Evolutionary conservation across 1,140 invertebrate species (phyloP), one percentile per base, ranked within the genome.

Genomic region (Cydia strobilella): DNA sequence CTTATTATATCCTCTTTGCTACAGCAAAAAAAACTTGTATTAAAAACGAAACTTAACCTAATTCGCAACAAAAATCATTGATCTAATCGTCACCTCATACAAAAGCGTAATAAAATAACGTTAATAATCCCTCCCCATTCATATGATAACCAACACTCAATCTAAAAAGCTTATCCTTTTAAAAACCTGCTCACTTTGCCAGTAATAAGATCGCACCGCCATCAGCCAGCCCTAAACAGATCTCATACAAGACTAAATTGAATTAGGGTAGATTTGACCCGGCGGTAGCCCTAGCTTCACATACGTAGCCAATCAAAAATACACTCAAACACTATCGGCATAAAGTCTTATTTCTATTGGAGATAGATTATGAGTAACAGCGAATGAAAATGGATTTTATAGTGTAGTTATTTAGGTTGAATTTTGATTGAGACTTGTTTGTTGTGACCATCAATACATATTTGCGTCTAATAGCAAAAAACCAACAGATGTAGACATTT

Each of bases 401-500:
- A 1, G 1, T 15, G 1, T 0, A 4, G 3, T 12, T 0, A 10
- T n/a, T 72, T 80, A 42, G 51, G 73, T 82, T 65, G 59, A 75
- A 20, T 72, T 66, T 85, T 6, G 72, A 27, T 59, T 76, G 75
- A n/a, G 15, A 31, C 62, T 23, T 25, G 25, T 9, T 69, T 27
- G 27, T 65, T 42, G 59, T 84, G 87, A 84, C 83, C 83, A 90
- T 90, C 88, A 88, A 87, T 86, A 84, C 82, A 86, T 90, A 89
- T 90, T 89, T 90, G 88, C 90, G 84, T 88, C 85, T 90, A 89
- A 92, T 92, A 90, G 86, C 82, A 89, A 90, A 86, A 92, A 92
- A 89, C 80, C 89, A 90, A 89, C 90, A 92, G 89, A 90, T 90
- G 89, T 83, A 90, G 81, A 76, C 85, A 88, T 90, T 92, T 92